Conservation (phyloP, 2,113 vertebrate genomes). For the Scytalopus superciliaris region DNA sequence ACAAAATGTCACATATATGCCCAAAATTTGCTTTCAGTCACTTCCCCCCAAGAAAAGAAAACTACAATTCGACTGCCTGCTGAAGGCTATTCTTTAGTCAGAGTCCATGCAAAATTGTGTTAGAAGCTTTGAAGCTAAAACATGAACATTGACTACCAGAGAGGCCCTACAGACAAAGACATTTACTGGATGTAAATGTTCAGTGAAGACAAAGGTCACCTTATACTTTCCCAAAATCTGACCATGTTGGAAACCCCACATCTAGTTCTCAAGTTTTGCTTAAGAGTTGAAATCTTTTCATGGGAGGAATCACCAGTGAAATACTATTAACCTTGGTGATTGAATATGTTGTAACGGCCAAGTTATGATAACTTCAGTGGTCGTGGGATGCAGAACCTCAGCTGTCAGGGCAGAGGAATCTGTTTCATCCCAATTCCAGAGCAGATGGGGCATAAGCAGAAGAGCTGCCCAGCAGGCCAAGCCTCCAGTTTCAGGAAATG, state of each 20-base stretch:
- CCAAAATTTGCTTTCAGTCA: constrained; percentile 17
- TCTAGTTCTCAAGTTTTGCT: neutral
- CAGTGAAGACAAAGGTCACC: constrained; percentile 43
- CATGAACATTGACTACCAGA: neutral
- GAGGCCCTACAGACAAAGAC: constrained; percentile 38
- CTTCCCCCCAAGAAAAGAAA: neutral
- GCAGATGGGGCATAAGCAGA: neutral
- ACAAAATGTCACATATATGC: constrained; percentile 18
- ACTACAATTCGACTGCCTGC: neutral
- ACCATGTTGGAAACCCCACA: neutral
- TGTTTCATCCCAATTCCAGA: neutral
- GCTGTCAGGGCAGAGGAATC: neutral
- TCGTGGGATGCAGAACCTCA: neutral
- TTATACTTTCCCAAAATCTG: neutral
- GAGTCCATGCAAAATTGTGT: constrained; percentile 38
- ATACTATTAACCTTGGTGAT: neutral
- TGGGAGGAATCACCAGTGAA: neutral
- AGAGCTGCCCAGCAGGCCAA: neutral
- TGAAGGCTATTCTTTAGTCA: constrained; percentile 47
- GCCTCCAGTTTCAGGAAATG: constrained; percentile 7
- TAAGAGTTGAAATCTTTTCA: neutral
- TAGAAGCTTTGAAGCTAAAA: constrained; percentile 41
- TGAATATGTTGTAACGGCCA: neutral
- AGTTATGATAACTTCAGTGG: neutral
- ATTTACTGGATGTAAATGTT: constrained; percentile 28